These are phyloP conservation scores for Stictonetta naevosa DNA, from an alignment of 2,113 vertebrate genomes.

Conservation along the genomic window DNA sequence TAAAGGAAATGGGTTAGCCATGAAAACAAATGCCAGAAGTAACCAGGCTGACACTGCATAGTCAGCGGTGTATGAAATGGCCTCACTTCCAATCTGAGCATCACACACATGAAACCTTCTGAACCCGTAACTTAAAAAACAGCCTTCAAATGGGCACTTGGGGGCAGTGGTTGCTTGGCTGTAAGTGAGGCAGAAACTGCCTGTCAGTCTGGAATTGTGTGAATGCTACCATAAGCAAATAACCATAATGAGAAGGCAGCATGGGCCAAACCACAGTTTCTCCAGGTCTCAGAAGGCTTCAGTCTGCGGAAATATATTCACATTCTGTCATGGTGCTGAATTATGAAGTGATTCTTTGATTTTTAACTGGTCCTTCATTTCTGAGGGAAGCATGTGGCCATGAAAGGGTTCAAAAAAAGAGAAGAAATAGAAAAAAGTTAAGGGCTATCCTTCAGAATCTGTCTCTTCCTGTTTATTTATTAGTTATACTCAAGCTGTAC, in stretches of 20 bases:
- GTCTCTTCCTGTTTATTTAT: neutral
- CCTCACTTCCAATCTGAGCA: neutral
- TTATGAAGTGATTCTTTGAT: neutral
- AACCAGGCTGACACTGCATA: neutral
- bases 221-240: neutral
- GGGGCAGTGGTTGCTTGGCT: conserved; percentile 58
- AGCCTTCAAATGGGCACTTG: conserved; percentile 35
- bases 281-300: neutral
- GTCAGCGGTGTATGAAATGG: fast-evolving
- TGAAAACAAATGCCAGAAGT: neutral
- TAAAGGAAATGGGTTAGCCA: neutral
- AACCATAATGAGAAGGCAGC: neutral
- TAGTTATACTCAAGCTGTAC: neutral
- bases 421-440: neutral
- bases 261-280: neutral
- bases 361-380: neutral
- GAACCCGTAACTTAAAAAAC: neutral
- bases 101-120: neutral
- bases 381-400: neutral
- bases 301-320: neutral
- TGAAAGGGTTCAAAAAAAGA: neutral
- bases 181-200: neutral
- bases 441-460: neutral
- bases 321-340: neutral
- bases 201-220: neutral